Evolutionary conservation across 2,888 invertebrate species (phyloP), one percentile per base, ranked within the genome.

Genomic region (Torymus auratus): DNA sequence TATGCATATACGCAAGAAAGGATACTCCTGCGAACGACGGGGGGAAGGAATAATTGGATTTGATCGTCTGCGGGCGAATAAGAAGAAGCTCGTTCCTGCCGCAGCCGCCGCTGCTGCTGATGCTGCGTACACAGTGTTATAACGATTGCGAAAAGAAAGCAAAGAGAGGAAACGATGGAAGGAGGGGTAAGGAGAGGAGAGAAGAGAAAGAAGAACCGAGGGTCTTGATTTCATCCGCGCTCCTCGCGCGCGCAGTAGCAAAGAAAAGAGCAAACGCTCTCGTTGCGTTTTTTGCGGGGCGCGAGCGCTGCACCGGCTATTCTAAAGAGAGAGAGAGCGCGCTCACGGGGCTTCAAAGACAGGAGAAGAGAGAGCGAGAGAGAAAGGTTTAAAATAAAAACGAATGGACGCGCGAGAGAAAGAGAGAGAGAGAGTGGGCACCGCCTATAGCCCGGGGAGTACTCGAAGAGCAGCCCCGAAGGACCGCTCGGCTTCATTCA

Each of bases 401-500:
- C 67, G 68, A 80, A 15, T 70, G 73, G 69, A 78, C 79, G 77
- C 81, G 67, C 23, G 69, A 70, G 58, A 58, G 41, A 13, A n/a
- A 17, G 15, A 12, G 10, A 13, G n/a, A 15, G 53, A 53, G 56
- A 55, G 72, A 65, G 74, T 75, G 50, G 70, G 78, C 58, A 41
- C 82, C 82, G 81, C 82, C 73, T 78, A 80, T 82, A 78, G 71
- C 83, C 69, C 77, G 74, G 82, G 81, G 79, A 80, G 78, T 72
- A 80, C 82, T 82, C 75, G 74, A 72, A 77, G 17, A 60, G 73
- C 75, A 71, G 78, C 81, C 81, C 83, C 67, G 69, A 74, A 83
- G 82, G 82, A 83, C 82, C 67, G 73, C 82, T 82, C 79, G 78
- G 83, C 83, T 83, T 84, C 83, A 84, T 84, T 84, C 84, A 84